Percentiles rank a stretch among this genome's conserved stretches.
phyloP scores from a whole-genome alignment of 2,888 invertebrate species.

The Agrochola macilenta region DNA sequence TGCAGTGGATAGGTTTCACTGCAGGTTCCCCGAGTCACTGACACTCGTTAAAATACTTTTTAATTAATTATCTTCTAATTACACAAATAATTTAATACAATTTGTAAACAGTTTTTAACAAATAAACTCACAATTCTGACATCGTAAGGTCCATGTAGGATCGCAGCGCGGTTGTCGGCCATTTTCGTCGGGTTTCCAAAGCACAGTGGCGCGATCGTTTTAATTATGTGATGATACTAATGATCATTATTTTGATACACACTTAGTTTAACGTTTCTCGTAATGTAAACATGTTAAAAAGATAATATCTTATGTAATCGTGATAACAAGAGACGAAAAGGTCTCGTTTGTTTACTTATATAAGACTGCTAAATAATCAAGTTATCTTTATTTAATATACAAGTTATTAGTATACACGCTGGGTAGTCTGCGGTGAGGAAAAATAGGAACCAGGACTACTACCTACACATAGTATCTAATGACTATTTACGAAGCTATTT shows the following conservation, averaged over 20 bases:
- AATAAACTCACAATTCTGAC: slow-evolving; percentile 92
- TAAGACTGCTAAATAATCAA: background rate
- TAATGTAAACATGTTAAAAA: slow-evolving; percentile 28
- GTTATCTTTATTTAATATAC: background rate
- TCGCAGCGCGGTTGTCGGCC: slow-evolving; percentile 92
- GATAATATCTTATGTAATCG: slow-evolving; percentile 6
- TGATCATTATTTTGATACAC: slow-evolving; percentile 20
- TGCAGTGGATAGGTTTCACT: background rate
- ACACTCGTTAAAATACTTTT: too few species aligned
- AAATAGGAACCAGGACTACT: background rate
- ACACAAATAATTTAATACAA: too few species aligned
- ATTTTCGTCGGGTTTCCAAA: slow-evolving; percentile 58
- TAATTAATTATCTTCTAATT: background rate
- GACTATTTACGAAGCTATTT: too few species aligned
- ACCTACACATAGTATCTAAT: background rate
- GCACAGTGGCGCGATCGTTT: slow-evolving; percentile 31
- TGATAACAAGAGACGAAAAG: slow-evolving; percentile 40
- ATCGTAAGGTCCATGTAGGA: slow-evolving; percentile 93
- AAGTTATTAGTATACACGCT: background rate
- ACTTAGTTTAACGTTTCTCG: slow-evolving; percentile 13
- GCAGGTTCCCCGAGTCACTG: background rate
- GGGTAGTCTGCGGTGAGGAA: background rate
- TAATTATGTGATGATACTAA: slow-evolving; percentile 22
- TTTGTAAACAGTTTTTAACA: background rate
- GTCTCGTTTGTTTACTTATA: slow-evolving; percentile 22